Evolutionary conservation across 2,113 vertebrate genomes (phyloP), one percentile per base, ranked within the genome.

Genomic region (Athene noctua): DNA sequence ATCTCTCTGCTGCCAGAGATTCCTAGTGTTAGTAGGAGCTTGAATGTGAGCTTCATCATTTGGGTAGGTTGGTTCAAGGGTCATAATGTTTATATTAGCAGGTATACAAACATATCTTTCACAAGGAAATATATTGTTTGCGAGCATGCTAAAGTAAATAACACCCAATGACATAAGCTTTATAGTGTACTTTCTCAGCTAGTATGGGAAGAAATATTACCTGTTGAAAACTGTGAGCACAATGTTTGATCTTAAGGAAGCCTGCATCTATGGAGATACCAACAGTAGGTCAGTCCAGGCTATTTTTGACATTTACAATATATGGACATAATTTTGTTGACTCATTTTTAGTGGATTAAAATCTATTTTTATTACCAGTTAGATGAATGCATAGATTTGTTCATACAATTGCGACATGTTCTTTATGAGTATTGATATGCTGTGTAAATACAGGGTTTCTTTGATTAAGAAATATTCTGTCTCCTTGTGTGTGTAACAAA

Each of bases 81-180:
- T 59, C 29, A 2, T 18, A 2, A 7, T 22, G 52, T 44, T 63
- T 23, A 9, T 38, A 13, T 34, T 8, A 22, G 32, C 32, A 65
- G 49, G 8, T 40, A 14, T 4, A 18, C 46, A 86, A 9, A 36
- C 4, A 0, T 44, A 0, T 18, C 1, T 51, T 55, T 66, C 2
- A 5, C 26, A 5, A 26, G 78, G 80, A 79, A 78, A 44, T 42
- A 9, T 0, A 6, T 10, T 57, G 46, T 81, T 73, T 54, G 49
- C 27, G 38, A 42, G 73, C 13, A 15, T 13, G 27, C 26, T 57
- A 2, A 66, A 67, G 65, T 63, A 40, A 85, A 13, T 32, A 46
- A 19, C 57, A 49, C 63, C 44, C 15, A 32, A 17, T 27, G 51
- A 9, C 29, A 27, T 58, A 25, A 89, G 51, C 75, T 87, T 63